Evolutionary conservation across 2,113 vertebrate species (phyloP).

Genomic region (Myrmecobius fasciatus): DNA sequence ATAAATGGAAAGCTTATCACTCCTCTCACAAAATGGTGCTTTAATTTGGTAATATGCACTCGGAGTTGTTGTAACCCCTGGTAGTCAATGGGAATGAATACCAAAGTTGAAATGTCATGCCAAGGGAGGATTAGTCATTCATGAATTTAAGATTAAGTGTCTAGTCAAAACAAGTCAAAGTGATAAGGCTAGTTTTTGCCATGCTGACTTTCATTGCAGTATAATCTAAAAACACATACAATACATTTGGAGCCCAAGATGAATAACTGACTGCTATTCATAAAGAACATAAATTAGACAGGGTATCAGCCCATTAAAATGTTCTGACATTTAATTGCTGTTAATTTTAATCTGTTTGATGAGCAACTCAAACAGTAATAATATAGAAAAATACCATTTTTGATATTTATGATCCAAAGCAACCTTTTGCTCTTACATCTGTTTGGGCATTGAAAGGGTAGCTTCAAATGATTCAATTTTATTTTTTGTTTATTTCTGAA

Average conservation of each 20-base stretch:
- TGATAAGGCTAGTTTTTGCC: constrained; percentile 42
- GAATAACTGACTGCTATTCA: constrained; percentile 36
- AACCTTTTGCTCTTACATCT: neutral
- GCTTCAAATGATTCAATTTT: constrained; percentile 40
- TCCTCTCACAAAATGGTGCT: constrained; percentile 10
- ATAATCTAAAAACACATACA: neutral
- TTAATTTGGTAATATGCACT: constrained; percentile 53
- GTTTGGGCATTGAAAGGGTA: constrained; percentile 22
- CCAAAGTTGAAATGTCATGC: constrained; percentile 27
- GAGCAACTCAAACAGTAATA: constrained; percentile 66
- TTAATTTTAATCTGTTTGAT: constrained; percentile 70
- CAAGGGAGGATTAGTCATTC: constrained; percentile 43
- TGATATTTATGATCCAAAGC: constrained; percentile 54
- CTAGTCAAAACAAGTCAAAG: constrained; percentile 63
- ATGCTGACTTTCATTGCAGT: neutral
- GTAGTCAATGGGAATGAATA: constrained; percentile 54
- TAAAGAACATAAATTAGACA: constrained; percentile 20
- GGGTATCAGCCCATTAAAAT: constrained; percentile 52
- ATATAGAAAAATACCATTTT: constrained; percentile 55
- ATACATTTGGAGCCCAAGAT: neutral
- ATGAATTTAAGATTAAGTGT: constrained; percentile 49
- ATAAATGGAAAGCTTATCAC: constrained; percentile 42
- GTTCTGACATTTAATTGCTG: constrained; percentile 69
- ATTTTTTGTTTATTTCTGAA: constrained; percentile 50
- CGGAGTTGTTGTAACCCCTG: constrained; percentile 52